Conservation (phyloP, 2,888 invertebrate genomes). For the Octonoba sinensis region DNA sequence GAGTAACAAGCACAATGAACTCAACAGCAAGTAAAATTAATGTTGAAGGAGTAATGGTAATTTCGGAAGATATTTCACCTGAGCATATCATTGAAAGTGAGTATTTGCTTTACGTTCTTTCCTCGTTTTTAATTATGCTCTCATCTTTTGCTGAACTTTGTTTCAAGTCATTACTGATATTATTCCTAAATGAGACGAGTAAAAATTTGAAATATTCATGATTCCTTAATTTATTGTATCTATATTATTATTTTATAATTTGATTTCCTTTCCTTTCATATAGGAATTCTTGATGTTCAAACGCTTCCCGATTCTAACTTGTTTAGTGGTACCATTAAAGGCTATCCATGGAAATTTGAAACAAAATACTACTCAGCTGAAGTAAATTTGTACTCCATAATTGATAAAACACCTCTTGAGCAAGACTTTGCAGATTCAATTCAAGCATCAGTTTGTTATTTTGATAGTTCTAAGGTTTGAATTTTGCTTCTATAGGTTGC, state of each 20-base stretch:
- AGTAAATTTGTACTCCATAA: constrained; percentile 75
- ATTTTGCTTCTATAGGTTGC: neutral
- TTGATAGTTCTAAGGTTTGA: constrained; percentile 75
- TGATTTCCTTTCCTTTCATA: neutral
- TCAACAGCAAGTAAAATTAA: no score
- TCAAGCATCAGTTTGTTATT: constrained; percentile 78
- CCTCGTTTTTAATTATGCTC: no score
- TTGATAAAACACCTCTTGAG: constrained; percentile 73
- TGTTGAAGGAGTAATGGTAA: no score
- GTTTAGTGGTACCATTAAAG: constrained; percentile 10
- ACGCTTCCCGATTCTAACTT: neutral
- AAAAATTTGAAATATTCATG: no score
- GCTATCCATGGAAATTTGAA: constrained; percentile 76
- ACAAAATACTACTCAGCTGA: constrained; percentile 81
- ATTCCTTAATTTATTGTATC: no score
- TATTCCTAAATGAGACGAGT: no score
- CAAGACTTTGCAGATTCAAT: constrained; percentile 71
- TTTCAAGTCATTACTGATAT: no score
- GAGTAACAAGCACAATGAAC: no score
- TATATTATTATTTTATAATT: neutral
- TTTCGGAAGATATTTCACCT: no score
- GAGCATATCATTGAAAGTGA: no score
- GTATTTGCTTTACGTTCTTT: no score
- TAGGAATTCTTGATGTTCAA: constrained; percentile 37
- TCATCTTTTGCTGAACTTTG: no score